A percentile compares a stretch with the other conserved stretches of the same genome.
These are phyloP conservation scores for Pseudomyrmex flavicornis DNA, from an alignment of 1,140 invertebrate genomes.

Conservation along the genomic window DNA sequence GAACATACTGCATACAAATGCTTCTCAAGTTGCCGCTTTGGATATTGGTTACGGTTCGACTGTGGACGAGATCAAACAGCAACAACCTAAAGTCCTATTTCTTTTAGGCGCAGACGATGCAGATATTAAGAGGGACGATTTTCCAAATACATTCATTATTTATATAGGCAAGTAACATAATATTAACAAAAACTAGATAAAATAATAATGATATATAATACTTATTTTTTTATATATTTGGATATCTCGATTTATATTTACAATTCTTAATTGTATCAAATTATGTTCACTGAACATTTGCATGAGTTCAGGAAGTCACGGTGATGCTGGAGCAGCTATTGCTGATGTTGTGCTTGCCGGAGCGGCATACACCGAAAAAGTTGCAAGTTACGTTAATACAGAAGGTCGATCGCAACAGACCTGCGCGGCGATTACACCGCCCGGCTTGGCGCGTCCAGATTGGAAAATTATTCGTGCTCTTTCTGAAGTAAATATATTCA, in stretches of 20 bases:
- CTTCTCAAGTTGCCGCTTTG: constrained; percentile 97
- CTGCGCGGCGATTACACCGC: constrained; percentile 95
- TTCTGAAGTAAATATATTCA: constrained; percentile 88
- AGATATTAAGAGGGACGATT: constrained; percentile 90
- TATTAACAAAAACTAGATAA: neutral
- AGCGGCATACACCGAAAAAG: constrained; percentile 99
- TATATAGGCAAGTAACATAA: constrained; percentile 91
- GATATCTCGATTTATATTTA: constrained; percentile 4
- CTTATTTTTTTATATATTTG: neutral
- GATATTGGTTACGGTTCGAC: constrained; percentile 97
- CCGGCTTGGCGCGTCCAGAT: constrained; percentile 97
- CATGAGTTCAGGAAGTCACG: constrained; percentile 93
- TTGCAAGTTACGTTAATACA: constrained; percentile 98
- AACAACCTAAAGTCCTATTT: constrained; percentile 93
- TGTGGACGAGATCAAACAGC: constrained; percentile 88
- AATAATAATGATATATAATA: no score
- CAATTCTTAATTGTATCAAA: neutral
- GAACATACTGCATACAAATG: constrained; percentile 96
- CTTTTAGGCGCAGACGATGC: constrained; percentile 97
- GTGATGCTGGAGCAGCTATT: constrained; percentile 96
- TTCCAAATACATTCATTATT: constrained; percentile 95
- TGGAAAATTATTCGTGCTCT: constrained; percentile 98
- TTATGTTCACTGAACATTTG: neutral
- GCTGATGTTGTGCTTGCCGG: constrained; percentile 98
- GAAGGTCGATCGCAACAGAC: constrained; percentile 99